Evolutionary conservation across 1,140 invertebrate genomes (phyloP).

Genomic region (Formica exsecta): DNA sequence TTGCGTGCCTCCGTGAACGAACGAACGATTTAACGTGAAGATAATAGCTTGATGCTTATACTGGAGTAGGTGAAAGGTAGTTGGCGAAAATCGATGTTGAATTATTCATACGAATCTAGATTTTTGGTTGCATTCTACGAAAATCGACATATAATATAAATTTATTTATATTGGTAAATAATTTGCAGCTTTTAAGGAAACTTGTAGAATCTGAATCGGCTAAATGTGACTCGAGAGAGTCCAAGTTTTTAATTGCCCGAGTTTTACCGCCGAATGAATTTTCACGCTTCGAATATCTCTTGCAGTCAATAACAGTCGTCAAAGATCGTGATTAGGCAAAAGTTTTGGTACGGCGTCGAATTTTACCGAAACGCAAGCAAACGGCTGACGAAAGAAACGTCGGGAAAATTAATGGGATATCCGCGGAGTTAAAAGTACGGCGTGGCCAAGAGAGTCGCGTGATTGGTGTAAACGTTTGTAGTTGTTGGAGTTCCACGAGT

Average conservation of each 20-base stretch:
- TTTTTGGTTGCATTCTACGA: slow-evolving; percentile 11
- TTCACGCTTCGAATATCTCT: not conserved
- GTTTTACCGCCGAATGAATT: not conserved
- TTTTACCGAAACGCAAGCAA: not conserved
- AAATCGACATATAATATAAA: not conserved
- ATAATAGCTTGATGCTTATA: not conserved
- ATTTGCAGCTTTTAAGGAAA: not conserved
- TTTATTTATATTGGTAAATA: not conserved
- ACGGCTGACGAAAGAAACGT: slow-evolving; percentile 24
- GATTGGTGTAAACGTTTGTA: slow-evolving; percentile 67
- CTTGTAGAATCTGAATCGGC: not conserved
- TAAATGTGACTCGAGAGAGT: not conserved
- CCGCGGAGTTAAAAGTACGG: slow-evolving; percentile 34
- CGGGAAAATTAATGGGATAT: slow-evolving; percentile 51
- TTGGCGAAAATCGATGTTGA: not conserved
- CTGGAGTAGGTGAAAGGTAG: not conserved
- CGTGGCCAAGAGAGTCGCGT: slow-evolving; percentile 12
- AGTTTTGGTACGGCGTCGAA: not conserved
- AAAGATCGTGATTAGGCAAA: not conserved
- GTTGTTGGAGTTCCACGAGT: slow-evolving; percentile 64
- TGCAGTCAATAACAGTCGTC: not conserved
- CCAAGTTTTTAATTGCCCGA: not conserved
- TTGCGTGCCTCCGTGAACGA: not conserved
- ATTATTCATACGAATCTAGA: not conserved
- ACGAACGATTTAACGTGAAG: not conserved